These are phyloP conservation scores for Amblyornis subalaris DNA, from an alignment of 2,113 vertebrate species.

Conservation along the genomic window DNA sequence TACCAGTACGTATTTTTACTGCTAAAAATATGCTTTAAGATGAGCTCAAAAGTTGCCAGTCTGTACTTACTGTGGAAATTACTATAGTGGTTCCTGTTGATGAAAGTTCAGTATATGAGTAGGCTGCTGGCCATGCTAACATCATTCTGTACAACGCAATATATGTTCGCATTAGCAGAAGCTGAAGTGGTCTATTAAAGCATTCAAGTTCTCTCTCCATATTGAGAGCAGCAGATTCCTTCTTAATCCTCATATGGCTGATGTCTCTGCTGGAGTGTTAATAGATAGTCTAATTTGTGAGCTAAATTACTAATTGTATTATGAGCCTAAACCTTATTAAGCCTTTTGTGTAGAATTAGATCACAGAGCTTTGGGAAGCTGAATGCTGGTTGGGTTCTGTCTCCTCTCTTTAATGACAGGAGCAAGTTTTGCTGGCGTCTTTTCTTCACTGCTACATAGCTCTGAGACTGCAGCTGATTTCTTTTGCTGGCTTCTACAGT, in stretches of 20 bases:
- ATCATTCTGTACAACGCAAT: not conserved
- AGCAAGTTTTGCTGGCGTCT: not conserved
- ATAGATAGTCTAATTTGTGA: constrained; percentile 80
- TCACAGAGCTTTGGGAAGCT: constrained; percentile 60
- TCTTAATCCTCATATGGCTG: constrained; percentile 54
- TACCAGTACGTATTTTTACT: not conserved
- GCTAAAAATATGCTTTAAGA: not conserved
- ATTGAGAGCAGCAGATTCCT: constrained; percentile 8
- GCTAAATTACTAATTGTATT: constrained; percentile 79
- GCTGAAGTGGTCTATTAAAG: not conserved
- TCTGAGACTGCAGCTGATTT: not conserved
- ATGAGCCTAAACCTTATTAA: constrained; percentile 76
- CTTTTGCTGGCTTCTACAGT: not conserved
- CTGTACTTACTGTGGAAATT: not conserved
- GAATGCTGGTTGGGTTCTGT: not conserved
- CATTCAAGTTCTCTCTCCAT: not conserved
- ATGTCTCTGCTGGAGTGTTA: constrained; percentile 66
- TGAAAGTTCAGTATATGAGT: not conserved
- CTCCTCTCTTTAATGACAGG: not conserved
- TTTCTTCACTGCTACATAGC: not conserved
- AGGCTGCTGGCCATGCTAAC: not conserved
- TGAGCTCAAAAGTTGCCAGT: not conserved
- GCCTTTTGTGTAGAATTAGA: constrained; percentile 72
- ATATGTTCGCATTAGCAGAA: not conserved
- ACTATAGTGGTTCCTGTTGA: not conserved